Percentiles rank a stretch among this genome's conserved stretches.
These are phyloP conservation scores for Apis laboriosa DNA, from an alignment of 1,140 invertebrate genomes.

Conservation along the genomic window DNA sequence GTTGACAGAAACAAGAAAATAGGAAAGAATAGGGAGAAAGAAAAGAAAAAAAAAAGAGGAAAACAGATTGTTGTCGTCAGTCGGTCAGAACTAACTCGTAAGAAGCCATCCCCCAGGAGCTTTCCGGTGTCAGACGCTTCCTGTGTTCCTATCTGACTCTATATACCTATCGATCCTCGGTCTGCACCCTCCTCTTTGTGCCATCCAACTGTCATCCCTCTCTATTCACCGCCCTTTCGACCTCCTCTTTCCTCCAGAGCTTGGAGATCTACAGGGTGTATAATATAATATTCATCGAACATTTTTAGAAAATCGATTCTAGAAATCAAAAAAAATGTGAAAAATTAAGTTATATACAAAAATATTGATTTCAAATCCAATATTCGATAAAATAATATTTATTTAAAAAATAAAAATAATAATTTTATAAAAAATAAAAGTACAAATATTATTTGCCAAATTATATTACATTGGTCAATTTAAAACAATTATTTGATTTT, in stretches of 20 bases:
- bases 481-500: too few species aligned
- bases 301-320: too few species aligned
- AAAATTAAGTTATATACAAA: too few species aligned
- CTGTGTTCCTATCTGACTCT: constrained; percentile 71
- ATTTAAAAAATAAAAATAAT: too few species aligned
- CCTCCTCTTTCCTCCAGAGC: constrained; percentile 21
- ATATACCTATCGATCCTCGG: constrained; percentile 71
- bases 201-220: constrained; percentile 62
- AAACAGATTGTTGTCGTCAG: constrained; percentile 5
- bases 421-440: too few species aligned
- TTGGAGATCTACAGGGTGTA: constrained; percentile 7
- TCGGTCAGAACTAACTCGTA: constrained; percentile 50
- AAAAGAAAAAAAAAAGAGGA: not conserved
- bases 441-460: too few species aligned
- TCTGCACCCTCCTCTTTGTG: constrained; percentile 66
- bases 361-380: too few species aligned
- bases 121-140: constrained; percentile 71
- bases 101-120: constrained; percentile 63
- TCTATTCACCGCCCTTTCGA: constrained; percentile 31
- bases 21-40: not conserved
- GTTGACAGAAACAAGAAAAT: not conserved
- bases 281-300: too few species aligned
- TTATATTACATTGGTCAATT: too few species aligned
- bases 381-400: too few species aligned
- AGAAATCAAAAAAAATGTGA: too few species aligned